Evolutionary conservation across 1,140 invertebrate genomes (phyloP), one percentile per base, ranked within the genome.

Genomic region (Macrocentrus cingulum): DNA sequence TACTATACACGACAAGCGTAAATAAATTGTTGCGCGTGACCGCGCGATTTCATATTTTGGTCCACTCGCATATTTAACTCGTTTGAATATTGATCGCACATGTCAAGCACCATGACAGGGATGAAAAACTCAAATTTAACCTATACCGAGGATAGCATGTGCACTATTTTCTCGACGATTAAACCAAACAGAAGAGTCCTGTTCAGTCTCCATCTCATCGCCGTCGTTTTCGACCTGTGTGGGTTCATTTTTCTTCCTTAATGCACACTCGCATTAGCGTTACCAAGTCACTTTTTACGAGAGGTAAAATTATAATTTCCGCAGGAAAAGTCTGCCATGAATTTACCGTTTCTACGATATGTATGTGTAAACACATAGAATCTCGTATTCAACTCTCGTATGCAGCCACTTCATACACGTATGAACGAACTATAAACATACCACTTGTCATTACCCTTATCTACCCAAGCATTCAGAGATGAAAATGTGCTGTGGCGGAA

Each of bases 201-300:
- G 64, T 22, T 13, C n/a, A 29, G 36, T 41, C 37, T 32, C 22
- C 15, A 11, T 9, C 32, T n/a, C 20, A 49, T 20, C 15, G 13
- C 7, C 34, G 19, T 25, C 29, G 19, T n/a, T 48, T 13, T 19
- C 16, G 42, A 18, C 22, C 44, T 29, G n/a, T 34, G 59, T 37
- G 36, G 37, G 51, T 66, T 70, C 70, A 74, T 75, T 75, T 75
- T 75, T 74, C 73, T 74, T 67, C 55, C 64, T 68, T 75, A 75
- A 75, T 74, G 73, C 71, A 73, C 68, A 66, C 71, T 73, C 73
- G 69, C 73, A 72, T 75, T 74, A 74, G 69, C 66, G 71, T 74
- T 71, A 68, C 67, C 39, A 36, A 67, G 65, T 67, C 66, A 67
- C 68, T 69, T 66, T 75, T 74, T 71, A 70, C 65, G 66, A 70